Percentiles rank a stretch among this genome's conserved stretches.
Conservation (phyloP, 2,113 vertebrate species). For the Centropus bengalensis region DNA sequence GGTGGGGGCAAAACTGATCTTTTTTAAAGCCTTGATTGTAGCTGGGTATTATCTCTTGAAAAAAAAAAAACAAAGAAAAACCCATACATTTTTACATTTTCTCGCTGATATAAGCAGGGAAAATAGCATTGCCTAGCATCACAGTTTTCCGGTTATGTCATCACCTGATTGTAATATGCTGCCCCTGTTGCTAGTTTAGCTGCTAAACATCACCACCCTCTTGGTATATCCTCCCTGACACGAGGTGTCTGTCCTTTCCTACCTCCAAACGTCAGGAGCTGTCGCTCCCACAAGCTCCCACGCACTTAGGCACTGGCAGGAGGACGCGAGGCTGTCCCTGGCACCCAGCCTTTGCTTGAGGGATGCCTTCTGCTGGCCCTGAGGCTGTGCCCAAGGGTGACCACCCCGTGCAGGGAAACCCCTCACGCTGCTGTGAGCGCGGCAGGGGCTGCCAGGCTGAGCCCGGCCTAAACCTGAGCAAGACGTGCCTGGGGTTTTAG, state of each 20-base stretch:
- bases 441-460: not conserved
- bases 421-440: not conserved
- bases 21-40: not conserved
- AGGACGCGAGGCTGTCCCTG: not conserved
- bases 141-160: not conserved
- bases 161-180: not conserved
- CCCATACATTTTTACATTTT: not conserved
- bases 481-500: not conserved
- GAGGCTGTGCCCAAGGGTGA: not conserved
- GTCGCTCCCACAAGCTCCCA: not conserved
- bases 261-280: not conserved
- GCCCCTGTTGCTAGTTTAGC: not conserved
- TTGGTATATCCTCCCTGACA: not conserved
- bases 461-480: not conserved
- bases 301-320: fast-evolving
- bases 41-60: not conserved
- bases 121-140: not conserved
- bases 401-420: not conserved
- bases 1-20: not conserved
- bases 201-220: not conserved
- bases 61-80: not conserved
- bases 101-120: not conserved
- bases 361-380: not conserved
- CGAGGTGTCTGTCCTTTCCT: not conserved
- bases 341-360: not conserved